Evolutionary conservation across 2,888 invertebrate species (phyloP), one percentile per base, ranked within the genome.

Genomic region (Pocota personata): DNA sequence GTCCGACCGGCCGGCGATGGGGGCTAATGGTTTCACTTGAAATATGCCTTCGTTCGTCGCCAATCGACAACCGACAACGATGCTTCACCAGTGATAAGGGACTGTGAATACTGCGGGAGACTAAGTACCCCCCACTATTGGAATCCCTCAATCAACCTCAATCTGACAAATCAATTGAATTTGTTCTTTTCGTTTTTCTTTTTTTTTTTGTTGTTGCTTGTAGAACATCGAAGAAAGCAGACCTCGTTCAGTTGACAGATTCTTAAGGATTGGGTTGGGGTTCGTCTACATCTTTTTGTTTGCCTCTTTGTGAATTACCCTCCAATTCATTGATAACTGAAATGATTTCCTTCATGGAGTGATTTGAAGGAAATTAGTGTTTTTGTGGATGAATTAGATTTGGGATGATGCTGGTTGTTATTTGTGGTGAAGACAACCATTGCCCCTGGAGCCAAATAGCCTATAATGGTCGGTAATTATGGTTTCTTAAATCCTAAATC

Each of bases 151-250:
- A 82, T 86, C 86, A 86, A 82, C 86, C 82, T 76, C 82, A 86
- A 86, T 77, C 86, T 86, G 76, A 66, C 86, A 82, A 86, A 86
- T 86, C 86, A 86, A 86, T 86, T 86, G 82, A 86, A 86, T 86
- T 86, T 80, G 73, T 83, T 72, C 78, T 48, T 57, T 80, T 78
- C n/a, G n/a, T 55, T 62, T 69, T 66, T 50, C 43, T 55, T 35
- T 52, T 16, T 27, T 46, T 10, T 19, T 24, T 5, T 69, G 16
- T 27, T 19, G n/a, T 32, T 8, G 6, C 27, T 62, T 27, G 30
- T 43, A 60, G 55, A 60, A 60, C 52, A 64, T 76, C 60, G n/a
- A n/a, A n/a, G n/a, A 48, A 57, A 66, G 72, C 52, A 75, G 62
- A 73, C 76, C 71, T 73, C 73, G 62, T 73, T 79, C 69, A 40